Base-by-base conservation (phyloP, 1,140 invertebrate species). In the Heliothis virescens region DNA sequence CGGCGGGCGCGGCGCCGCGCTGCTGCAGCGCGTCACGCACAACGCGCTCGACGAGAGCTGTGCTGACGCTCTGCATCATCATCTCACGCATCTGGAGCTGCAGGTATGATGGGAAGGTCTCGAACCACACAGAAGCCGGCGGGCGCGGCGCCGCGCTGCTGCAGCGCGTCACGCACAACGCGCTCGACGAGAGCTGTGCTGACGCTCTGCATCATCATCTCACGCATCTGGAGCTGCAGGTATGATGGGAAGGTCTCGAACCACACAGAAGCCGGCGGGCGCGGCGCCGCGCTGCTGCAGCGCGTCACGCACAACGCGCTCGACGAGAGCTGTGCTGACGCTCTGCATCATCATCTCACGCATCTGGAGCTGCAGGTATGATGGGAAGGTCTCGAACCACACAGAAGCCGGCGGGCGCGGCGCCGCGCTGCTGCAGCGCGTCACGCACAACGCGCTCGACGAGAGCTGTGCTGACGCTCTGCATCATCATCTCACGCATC, bases 21-120 rank as follows among this genome's bases (percentile, higher is more conserved):
- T 97, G 78, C 97, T 99, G 86, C 96, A 96, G 95, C 96, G 96
- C 80, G 96, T 99, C 63, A 97, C 98, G 13, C 97, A 98, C 18
- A 99, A 99, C 95, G 97, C 98, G n/a, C 94, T 99, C 0, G 98
- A 99, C 95, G 99, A 99, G 94, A 99, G 98, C 94, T 98, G 98
- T 34, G 98, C 98, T 0, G 98, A 99, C 94, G 83, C 97, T 95
- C 95, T 91, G 87, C 89, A 89, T 75, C 89, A 92, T 81, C 91
- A 92, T 82, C 90, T 91, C 82, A 89, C 89, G 50, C 85, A 86
- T 60, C 87, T 86, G 53, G 78, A 79, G 71, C 79, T 83, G 91
- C 0, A 69, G 65, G 65, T 69, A 69, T 9, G n/a, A 5, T 34
- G 3, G 34, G 7, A 4, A 34, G n/a, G n/a, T n/a, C n/a, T n/a